Conservation (phyloP, 2,888 invertebrate genomes). For the Fragum fragum region DNA sequence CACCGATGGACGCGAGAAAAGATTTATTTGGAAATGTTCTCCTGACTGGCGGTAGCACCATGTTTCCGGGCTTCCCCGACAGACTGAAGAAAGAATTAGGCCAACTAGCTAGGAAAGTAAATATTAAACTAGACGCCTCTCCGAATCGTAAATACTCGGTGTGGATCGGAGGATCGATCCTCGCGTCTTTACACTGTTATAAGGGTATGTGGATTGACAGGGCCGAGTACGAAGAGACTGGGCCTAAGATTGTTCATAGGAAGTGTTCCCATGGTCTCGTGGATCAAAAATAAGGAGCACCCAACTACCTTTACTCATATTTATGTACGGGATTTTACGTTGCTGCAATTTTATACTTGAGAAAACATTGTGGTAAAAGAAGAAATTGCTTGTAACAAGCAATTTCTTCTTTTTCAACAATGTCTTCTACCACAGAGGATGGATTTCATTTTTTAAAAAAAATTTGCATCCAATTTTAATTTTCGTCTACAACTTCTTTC, state of each 20-base stretch:
- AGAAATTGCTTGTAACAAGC: too few relatives aligned
- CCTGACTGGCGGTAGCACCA: slow-evolving; percentile 93
- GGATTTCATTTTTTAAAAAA: neutral
- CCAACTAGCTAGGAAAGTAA: slow-evolving; percentile 96
- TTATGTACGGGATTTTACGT: neutral
- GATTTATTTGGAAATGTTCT: slow-evolving; percentile 81
- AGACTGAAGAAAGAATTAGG: slow-evolving; percentile 87
- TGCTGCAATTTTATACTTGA: too few relatives aligned
- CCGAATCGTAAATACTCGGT: slow-evolving; percentile 89
- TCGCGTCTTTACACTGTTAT: slow-evolving; percentile 89
- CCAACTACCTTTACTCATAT: neutral
- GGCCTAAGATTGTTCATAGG: slow-evolving; percentile 92
- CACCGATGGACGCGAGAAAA: slow-evolving; percentile 81
- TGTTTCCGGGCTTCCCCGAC: slow-evolving; percentile 93
- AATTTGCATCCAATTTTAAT: neutral
- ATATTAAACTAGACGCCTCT: slow-evolving; percentile 97
- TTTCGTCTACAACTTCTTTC: too few relatives aligned
- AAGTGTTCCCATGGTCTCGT: slow-evolving; percentile 87
- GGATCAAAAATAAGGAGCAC: neutral
- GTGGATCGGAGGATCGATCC: slow-evolving; percentile 43
- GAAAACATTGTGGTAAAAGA: too few relatives aligned
- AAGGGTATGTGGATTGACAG: slow-evolving; percentile 87
- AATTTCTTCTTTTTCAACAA: too few relatives aligned
- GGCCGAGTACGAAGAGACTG: slow-evolving; percentile 76
- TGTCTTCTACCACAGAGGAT: too few relatives aligned